Percentiles rank a stretch among this genome's conserved stretches.
These are phyloP conservation scores for Dromius quadrimaculatus DNA, from an alignment of 2,888 invertebrate genomes.

Conservation along the genomic window DNA sequence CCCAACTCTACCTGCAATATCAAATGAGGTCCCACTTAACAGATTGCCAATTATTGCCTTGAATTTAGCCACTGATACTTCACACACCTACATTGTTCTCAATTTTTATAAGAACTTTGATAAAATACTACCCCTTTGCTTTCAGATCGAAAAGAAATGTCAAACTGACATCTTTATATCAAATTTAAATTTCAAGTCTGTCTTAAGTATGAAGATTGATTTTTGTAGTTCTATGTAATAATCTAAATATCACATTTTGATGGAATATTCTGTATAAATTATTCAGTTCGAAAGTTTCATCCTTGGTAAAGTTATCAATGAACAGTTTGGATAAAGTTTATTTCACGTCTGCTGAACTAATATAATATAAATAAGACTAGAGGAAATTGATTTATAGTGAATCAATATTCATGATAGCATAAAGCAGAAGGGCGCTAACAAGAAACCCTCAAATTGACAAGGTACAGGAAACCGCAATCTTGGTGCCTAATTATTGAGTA, in stretches of 20 bases:
- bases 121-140: background rate
- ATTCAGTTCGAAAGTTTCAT: too few relatives aligned
- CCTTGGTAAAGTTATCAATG: background rate
- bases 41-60: conserved; percentile 28
- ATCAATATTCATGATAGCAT: conserved; percentile 25
- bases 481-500: conserved; percentile 54
- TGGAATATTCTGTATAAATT: too few relatives aligned
- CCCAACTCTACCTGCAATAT: conserved; percentile 5
- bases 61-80: background rate
- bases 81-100: background rate
- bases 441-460: conserved; percentile 52
- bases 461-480: conserved; percentile 56
- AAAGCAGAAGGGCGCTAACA: conserved; percentile 35
- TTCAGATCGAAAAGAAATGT: too few relatives aligned
- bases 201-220: too few relatives aligned
- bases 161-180: too few relatives aligned
- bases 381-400: conserved; percentile 47
- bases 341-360: conserved; percentile 15
- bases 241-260: too few relatives aligned
- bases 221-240: too few relatives aligned
- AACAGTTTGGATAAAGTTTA: conserved; percentile 17
- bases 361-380: conserved; percentile 36
- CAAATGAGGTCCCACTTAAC: conserved; percentile 1
- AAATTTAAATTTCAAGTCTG: too few relatives aligned
- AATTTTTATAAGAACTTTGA: too few relatives aligned